These are phyloP conservation scores for Heterocephalus glaber DNA, from an alignment of 2,113 vertebrate genomes.

Conservation along the genomic window DNA sequence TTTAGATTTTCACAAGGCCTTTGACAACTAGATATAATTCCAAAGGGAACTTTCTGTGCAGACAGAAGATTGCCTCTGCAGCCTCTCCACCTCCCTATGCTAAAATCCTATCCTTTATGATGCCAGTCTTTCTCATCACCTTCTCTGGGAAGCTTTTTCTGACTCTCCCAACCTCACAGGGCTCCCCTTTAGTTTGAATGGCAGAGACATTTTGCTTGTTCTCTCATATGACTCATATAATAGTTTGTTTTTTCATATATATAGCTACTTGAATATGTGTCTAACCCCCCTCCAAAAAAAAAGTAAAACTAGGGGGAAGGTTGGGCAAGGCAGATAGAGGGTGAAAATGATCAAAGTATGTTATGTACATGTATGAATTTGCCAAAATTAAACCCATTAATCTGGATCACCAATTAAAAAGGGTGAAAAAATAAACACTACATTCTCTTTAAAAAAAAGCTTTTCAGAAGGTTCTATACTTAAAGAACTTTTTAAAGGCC, in stretches of 20 bases:
- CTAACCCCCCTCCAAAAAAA: neutral
- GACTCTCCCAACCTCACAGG: neutral
- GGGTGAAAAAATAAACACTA: neutral
- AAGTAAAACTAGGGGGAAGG: neutral
- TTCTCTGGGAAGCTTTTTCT: slow-evolving; percentile 38
- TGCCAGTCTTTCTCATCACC: neutral
- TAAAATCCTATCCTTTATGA: neutral
- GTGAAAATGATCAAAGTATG: neutral
- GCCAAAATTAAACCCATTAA: neutral
- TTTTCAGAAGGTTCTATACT: neutral
- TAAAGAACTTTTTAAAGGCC: slow-evolving; percentile 1
- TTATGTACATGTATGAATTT: neutral
- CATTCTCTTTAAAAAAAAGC: neutral
- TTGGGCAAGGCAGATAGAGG: neutral
- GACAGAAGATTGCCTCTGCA: neutral
- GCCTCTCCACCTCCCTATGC: neutral
- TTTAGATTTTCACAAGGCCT: slow-evolving; percentile 61
- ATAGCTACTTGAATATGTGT: neutral
- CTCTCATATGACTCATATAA: neutral
- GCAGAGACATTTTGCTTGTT: neutral
- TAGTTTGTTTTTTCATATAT: neutral
- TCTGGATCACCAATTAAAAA: neutral
- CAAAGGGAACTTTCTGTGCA: slow-evolving; percentile 56
- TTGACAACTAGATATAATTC: slow-evolving; percentile 56
- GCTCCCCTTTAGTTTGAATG: slow-evolving; percentile 7